A percentile compares a stretch with the other conserved stretches of the same genome.
These are phyloP conservation scores for Frieseomelitta varia DNA, from an alignment of 1,140 invertebrate species.

Conservation along the genomic window DNA sequence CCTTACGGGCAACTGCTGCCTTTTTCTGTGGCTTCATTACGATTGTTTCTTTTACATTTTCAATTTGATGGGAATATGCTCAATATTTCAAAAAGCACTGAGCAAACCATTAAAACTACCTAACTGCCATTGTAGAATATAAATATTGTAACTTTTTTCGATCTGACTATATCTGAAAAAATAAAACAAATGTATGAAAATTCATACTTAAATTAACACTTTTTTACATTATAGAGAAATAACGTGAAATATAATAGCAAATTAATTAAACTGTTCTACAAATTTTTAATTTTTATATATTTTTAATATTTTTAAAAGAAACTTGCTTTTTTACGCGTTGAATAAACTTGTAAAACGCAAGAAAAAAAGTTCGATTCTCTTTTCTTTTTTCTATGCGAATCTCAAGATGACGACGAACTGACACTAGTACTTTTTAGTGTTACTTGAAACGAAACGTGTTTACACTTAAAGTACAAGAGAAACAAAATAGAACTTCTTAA, in stretches of 20 bases:
- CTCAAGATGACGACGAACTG: neutral
- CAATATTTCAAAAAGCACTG: conserved; percentile 38
- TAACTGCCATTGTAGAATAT: conserved; percentile 72
- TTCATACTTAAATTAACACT: neutral
- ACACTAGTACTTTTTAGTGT: neutral
- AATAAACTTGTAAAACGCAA: neutral
- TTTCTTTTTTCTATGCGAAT: neutral
- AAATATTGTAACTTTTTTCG: conserved; percentile 44
- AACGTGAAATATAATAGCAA: neutral
- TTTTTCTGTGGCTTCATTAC: conserved; percentile 82
- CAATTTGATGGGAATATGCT: conserved; percentile 50
- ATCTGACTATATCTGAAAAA: conserved; percentile 63
- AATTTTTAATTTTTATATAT: neutral
- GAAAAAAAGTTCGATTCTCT: neutral
- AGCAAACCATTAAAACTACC: conserved; percentile 67
- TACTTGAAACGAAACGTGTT: neutral
- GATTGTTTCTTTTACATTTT: conserved; percentile 77
- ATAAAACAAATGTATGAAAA: conserved; percentile 28
- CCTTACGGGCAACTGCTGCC: conserved; percentile 80
- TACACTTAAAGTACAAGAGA: neutral
- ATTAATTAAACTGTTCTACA: neutral
- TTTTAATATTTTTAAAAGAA: neutral
- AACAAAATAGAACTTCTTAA: neutral
- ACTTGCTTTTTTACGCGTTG: neutral
- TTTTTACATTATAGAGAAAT: neutral